Evolutionary conservation across 2,113 vertebrate genomes (phyloP), one percentile per base, ranked within the genome.

Genomic region (Centrocercus urophasianus): DNA sequence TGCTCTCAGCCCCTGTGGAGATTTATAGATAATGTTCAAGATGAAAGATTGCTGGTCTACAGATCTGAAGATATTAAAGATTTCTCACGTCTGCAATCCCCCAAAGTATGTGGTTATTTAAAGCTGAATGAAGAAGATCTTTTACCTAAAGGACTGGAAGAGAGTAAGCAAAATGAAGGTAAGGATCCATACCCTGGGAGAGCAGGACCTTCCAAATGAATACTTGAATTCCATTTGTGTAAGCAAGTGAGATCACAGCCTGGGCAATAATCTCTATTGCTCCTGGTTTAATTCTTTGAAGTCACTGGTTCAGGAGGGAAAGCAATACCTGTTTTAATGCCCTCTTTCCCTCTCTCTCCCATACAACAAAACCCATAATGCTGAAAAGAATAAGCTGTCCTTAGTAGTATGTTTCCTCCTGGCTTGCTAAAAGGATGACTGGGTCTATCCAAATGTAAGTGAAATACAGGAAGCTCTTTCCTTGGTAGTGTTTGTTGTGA

Each of bases 41-140:
- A 99, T 89, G 98, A 97, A 93, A 98, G 98, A 78, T 93, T 99
- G 73, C 96, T 99, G 84, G 98, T 98, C 71, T 99, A 99, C 96
- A 99, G 98, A 95, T 99, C 99, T 7, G 98, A 99, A 86, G 99
- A 99, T 95, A 99, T 99, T 88, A 98, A 94, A 95, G 99, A 99
- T 91, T 97, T 99, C 83, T 99, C 99, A 81, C 98, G 98, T 54
- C 87, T 99, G n/a, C 98, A 97, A 42, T 99, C 99, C 74, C 98
- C 99, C 22, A 98, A 98, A 97, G 99, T 99, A 36, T 99, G 99
- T 91, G 99, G 99, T 63, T 99, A 99, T 89, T 61, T 99, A 79
- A 98, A 98, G 5, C 96, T 98, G 10, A 96, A 98, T 2, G 87
- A 97, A 22, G 88, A 97, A 70, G 96, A 97, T 15, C 90, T 99